Conservation (phyloP, 2,888 invertebrate species). For the Ferrisia virgata region DNA sequence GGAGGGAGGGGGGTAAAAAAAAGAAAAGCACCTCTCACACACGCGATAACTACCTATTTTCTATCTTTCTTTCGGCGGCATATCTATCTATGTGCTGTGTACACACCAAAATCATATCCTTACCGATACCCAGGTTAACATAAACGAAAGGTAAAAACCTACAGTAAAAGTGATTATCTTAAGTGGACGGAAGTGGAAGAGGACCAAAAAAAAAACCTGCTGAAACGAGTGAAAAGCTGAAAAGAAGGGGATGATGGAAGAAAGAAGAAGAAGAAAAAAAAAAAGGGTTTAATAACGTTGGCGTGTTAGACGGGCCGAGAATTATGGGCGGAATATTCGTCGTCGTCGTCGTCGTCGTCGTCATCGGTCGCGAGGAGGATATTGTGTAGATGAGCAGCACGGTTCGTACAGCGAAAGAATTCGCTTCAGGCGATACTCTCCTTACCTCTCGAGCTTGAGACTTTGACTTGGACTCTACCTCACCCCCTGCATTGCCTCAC, state of each 20-base stretch:
- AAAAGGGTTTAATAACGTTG: constrained; percentile 5
- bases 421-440: constrained; percentile 3
- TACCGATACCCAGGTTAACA: too few species aligned
- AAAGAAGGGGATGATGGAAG: neutral
- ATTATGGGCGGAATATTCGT: neutral
- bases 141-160: constrained; percentile 12
- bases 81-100: too few species aligned
- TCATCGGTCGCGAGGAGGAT: neutral
- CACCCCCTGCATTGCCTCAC: too few species aligned
- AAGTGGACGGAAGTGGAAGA: constrained; percentile 18
- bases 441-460: neutral
- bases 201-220: too few species aligned
- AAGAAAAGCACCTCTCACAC: neutral
- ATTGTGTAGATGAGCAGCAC: neutral
- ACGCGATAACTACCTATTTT: neutral
- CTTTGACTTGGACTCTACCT: neutral
- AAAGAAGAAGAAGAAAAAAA: too few species aligned
- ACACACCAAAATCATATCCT: too few species aligned
- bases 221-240: constrained; percentile 9
- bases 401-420: neutral
- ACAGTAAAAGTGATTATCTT: constrained; percentile 32
- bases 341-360: too few species aligned
- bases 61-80: neutral
- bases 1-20: too few species aligned
- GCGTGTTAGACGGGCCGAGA: neutral